Conservation (phyloP, 2,113 vertebrate species). For the Dicerorhinus sumatrensis region DNA sequence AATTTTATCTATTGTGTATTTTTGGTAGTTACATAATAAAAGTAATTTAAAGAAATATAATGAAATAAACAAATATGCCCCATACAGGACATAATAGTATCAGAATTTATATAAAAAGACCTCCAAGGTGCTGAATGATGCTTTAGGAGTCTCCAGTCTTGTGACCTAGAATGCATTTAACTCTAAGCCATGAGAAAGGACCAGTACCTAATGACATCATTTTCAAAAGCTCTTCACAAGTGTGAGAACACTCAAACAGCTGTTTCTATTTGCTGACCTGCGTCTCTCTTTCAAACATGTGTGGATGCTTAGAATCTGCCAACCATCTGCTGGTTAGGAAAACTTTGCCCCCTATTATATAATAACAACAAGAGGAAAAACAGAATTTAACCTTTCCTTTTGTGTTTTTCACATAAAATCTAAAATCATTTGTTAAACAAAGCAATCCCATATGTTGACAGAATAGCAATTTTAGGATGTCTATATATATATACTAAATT, state of each 20-base stretch:
- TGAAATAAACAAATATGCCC: not conserved
- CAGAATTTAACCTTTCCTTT: not conserved
- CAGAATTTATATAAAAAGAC: not conserved
- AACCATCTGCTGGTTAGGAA: not conserved
- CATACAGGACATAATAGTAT: too few species aligned
- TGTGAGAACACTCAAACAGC: not conserved
- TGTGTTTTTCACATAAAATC: not conserved
- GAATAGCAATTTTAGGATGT: not conserved
- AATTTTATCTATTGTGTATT: not conserved
- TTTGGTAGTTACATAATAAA: not conserved
- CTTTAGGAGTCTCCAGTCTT: not conserved
- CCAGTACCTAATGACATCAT: not conserved
- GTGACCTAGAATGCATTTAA: not conserved
- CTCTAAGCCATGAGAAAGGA: not conserved
- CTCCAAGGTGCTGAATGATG: not conserved
- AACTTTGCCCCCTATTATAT: not conserved
- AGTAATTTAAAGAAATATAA: not conserved
- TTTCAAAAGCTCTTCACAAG: not conserved
- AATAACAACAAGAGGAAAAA: not conserved
- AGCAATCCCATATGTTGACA: not conserved
- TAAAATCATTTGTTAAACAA: not conserved
- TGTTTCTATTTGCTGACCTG: not conserved
- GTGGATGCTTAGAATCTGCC: not conserved
- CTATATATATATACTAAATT: not conserved
- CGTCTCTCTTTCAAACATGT: not conserved